Base-by-base conservation (phyloP, 2,888 invertebrate genomes). In the Chloromyia formosa region DNA sequence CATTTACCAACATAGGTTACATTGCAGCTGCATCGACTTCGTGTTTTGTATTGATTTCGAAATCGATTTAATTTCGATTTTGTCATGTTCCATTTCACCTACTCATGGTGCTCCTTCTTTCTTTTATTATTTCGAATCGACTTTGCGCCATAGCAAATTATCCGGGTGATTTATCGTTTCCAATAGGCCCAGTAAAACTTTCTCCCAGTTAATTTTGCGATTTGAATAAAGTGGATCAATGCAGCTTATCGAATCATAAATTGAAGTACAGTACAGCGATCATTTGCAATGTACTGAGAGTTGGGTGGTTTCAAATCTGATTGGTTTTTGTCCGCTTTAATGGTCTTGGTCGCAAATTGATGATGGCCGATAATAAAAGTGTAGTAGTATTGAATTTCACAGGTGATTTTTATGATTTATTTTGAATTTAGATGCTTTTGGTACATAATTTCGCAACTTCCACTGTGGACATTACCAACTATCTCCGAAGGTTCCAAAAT, bases 141-240 rank as follows among this genome's bases (percentile, higher is more conserved):
- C 27, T 35, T 49, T 49, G 16, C 49, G 10, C 3, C 4, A 49
- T 12, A 49, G 49, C 49, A 1, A 49, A 49, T 49, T 49, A 49
- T 49, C 49, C 49, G 49, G 49, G 49, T 49, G 49, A 49, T 49
- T 49, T 49, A 49, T 49, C 16, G 16, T n/a, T 49, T n/a, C 12
- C 14, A 49, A 49, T 49, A 49, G 49, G 49, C 12, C 49, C 49
- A 49, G 23, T 4, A 27, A 22, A 35, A 61, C 61, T 61, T 61
- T 61, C 61, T 61, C 61, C 27, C 35, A 12, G 35, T 23, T 61
- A 10, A 27, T 18, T 61, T 35, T 27, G 61, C 23, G 23, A 61
- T 61, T 61, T 61, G 35, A 61, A 61, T 61, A 22, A 58, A 61
- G 61, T 9, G 27, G 49, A 12, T 49, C 49, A 49, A n/a, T 49